Percentiles rank a stretch among this genome's conserved stretches.
Evolutionary conservation across 2,797 vertebrate species (phyloP).

Genomic region (Spea hammondii): DNA sequence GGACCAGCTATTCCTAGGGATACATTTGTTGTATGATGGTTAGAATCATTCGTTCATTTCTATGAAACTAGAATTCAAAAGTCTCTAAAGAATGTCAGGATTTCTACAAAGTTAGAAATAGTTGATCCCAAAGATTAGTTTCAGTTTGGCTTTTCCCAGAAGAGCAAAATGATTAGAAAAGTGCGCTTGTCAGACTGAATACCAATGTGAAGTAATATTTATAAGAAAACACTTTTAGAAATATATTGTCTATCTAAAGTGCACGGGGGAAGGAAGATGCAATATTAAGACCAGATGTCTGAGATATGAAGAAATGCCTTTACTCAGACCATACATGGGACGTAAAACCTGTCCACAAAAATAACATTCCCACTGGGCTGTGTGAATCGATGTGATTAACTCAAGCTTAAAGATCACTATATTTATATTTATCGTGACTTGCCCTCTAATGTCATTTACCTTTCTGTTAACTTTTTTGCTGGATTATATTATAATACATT

Average conservation of each 20-base stretch:
- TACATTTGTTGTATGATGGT: slow-evolving; percentile 38
- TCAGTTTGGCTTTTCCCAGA: slow-evolving; percentile 58
- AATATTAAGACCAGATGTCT: slow-evolving; percentile 74
- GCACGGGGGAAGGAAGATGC: slow-evolving; percentile 65
- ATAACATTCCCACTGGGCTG: slow-evolving; percentile 37
- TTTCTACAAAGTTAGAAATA: slow-evolving; percentile 59
- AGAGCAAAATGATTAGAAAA: slow-evolving; percentile 57
- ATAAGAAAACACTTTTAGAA: slow-evolving; percentile 70
- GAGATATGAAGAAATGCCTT: slow-evolving; percentile 59
- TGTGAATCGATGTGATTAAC: slow-evolving; percentile 44
- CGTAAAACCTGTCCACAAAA: slow-evolving; percentile 31
- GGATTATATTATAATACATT: slow-evolving; percentile 30
- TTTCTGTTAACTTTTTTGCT: slow-evolving; percentile 30
- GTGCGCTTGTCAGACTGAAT: slow-evolving; percentile 61
- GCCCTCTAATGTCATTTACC: slow-evolving; percentile 42
- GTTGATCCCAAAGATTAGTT: slow-evolving; percentile 57
- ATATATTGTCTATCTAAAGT: slow-evolving; percentile 70
- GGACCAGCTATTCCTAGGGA: too few species aligned
- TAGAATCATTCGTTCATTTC: slow-evolving; percentile 44
- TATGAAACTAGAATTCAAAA: slow-evolving; percentile 60
- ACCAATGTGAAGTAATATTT: slow-evolving; percentile 69
- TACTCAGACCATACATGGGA: slow-evolving; percentile 50
- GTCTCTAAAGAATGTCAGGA: slow-evolving; percentile 60
- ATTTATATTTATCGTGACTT: slow-evolving; percentile 43
- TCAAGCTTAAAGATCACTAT: slow-evolving; percentile 40